A percentile compares a stretch with the other conserved stretches of the same genome.
Conservation (phyloP, 30 jellyfish, hydroid and myxozoan genomes). For the Aurelia aurita region DNA sequence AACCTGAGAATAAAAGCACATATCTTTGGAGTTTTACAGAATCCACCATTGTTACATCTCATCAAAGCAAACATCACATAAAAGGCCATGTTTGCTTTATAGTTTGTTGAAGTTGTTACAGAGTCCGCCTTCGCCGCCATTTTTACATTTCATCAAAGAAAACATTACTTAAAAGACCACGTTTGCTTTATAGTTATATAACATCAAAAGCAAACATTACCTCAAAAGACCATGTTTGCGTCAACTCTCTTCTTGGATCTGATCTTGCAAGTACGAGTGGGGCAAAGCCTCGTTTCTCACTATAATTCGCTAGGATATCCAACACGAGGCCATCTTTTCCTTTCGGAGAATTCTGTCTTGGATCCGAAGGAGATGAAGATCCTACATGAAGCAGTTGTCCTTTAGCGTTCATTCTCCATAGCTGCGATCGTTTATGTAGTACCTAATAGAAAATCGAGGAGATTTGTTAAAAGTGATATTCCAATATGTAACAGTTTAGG, state of each 20-base stretch:
- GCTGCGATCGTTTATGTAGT: conserved; percentile 86
- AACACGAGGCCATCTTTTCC: conserved; percentile 75
- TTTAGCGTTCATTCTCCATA: conserved; percentile 96
- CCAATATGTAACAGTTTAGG: neutral
- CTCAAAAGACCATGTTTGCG: conserved; percentile 97
- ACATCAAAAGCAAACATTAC: conserved; percentile 24
- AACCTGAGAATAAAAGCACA: no score
- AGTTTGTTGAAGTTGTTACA: no score
- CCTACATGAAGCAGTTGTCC: conserved; percentile 94
- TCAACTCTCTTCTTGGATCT: conserved; percentile 73
- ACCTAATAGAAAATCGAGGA: conserved; percentile 22
- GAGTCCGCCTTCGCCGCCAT: no score
- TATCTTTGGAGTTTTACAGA: no score
- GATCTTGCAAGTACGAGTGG: conserved; percentile 81
- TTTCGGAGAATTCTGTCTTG: conserved; percentile 66
- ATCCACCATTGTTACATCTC: no score
- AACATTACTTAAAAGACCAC: no score
- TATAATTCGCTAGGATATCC: conserved; percentile 60
- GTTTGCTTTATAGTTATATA: no score
- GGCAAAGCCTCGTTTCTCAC: conserved; percentile 60
- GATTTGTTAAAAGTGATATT: neutral
- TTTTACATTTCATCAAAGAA: no score
- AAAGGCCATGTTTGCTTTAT: no score
- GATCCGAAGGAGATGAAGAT: conserved; percentile 82
- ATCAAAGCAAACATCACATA: no score